Conservation (phyloP, 1,140 invertebrate genomes). For the Saxidomus purpurata region DNA sequence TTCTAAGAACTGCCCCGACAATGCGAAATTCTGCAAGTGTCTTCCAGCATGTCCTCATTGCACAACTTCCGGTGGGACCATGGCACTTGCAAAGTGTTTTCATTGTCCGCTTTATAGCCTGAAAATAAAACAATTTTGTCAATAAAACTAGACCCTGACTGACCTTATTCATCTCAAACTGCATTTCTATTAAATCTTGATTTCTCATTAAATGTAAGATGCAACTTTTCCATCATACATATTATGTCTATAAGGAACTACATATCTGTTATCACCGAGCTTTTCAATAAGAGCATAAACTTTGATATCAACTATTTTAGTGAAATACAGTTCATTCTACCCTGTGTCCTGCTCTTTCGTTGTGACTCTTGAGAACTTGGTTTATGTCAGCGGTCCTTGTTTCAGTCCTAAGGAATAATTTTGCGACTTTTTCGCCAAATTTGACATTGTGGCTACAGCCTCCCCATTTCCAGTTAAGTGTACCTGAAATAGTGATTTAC, state of each 20-base stretch:
- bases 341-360: conserved; percentile 58
- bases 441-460: conserved; percentile 98
- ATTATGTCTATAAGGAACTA: too few relatives aligned
- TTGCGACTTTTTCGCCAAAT: conserved; percentile 97
- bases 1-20: conserved; percentile 94
- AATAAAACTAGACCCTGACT: too few relatives aligned
- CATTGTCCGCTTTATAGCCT: conserved; percentile 95
- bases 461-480: conserved; percentile 95
- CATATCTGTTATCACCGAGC: too few relatives aligned
- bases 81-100: conserved; percentile 97
- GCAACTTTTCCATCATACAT: too few relatives aligned
- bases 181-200: too few relatives aligned
- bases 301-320: too few relatives aligned
- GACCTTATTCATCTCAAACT: too few relatives aligned
- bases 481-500: too few relatives aligned
- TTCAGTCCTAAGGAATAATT: conserved; percentile 91
- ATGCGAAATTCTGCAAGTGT: conserved; percentile 94
- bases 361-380: conserved; percentile 52
- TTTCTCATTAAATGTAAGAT: too few relatives aligned
- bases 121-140: too few relatives aligned
- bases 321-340: too few relatives aligned
- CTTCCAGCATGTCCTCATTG: conserved; percentile 96
- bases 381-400: conserved; percentile 83
- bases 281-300: too few relatives aligned
- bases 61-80: conserved; percentile 95